Conservation (phyloP, 2,797 vertebrate species). For the Prunella strophiata region DNA sequence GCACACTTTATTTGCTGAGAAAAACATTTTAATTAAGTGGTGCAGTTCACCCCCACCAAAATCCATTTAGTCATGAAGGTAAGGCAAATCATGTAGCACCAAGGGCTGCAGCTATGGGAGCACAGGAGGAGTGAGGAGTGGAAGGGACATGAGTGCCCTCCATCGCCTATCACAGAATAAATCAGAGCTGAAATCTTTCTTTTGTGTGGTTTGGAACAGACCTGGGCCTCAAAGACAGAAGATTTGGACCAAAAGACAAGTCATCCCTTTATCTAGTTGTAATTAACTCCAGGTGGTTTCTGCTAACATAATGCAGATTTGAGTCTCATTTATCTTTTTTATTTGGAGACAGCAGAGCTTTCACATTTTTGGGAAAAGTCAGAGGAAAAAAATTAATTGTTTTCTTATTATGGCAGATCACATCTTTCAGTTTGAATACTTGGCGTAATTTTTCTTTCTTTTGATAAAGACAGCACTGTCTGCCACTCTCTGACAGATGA, state of each 20-base stretch:
- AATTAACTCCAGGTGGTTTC: constrained; percentile 63
- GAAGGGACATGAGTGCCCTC: background rate
- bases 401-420: constrained; percentile 23
- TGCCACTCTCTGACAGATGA: background rate
- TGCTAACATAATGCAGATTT: constrained; percentile 41
- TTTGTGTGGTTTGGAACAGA: background rate
- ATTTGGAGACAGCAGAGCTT: background rate
- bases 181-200: constrained; percentile 16
- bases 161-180: background rate
- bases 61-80: background rate
- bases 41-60: background rate
- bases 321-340: constrained; percentile 20
- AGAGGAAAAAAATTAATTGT: constrained; percentile 6
- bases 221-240: background rate
- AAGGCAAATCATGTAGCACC: background rate
- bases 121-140: background rate
- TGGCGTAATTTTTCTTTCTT: background rate
- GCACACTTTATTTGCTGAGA: background rate
- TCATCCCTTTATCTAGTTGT: constrained; percentile 40
- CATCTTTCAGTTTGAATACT: constrained; percentile 16
- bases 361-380: constrained; percentile 19
- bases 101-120: background rate
- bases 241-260: constrained; percentile 23
- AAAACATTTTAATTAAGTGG: background rate
- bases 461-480: background rate